These are phyloP conservation scores for Hyperoplus lanceolatus DNA, from an alignment of 2,797 vertebrate species.

Conservation along the genomic window DNA sequence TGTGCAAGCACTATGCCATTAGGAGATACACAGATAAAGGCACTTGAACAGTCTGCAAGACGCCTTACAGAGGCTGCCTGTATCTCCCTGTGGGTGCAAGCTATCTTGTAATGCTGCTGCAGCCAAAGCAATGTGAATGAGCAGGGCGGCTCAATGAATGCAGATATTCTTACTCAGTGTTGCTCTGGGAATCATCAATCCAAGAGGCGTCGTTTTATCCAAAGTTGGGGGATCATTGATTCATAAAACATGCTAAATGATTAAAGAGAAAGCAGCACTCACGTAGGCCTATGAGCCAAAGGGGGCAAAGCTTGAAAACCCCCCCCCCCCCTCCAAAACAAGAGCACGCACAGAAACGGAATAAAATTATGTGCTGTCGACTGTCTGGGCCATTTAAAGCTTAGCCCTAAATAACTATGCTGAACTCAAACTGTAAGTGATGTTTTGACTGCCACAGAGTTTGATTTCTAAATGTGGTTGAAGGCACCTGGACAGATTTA, in stretches of 20 bases:
- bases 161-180: constrained; percentile 74
- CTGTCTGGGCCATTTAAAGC: constrained; percentile 26
- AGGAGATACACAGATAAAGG: constrained; percentile 76
- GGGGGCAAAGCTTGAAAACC: constrained; percentile 44
- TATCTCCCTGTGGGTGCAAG: constrained; percentile 73
- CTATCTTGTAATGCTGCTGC: constrained; percentile 62
- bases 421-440: constrained; percentile 15
- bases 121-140: constrained; percentile 73
- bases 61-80: constrained; percentile 68
- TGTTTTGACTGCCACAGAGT: constrained; percentile 13
- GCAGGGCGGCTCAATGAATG: constrained; percentile 75
- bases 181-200: constrained; percentile 76
- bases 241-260: constrained; percentile 74
- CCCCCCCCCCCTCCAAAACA: too few relatives aligned
- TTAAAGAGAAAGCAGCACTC: constrained; percentile 70
- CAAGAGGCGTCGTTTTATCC: constrained; percentile 53
- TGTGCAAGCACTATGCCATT: constrained; percentile 55
- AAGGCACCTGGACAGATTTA: constrained; percentile 32
- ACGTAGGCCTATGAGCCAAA: constrained; percentile 34
- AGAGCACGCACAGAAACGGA: background rate
- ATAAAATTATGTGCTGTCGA: background rate
- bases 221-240: constrained; percentile 71
- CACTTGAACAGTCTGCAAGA: constrained; percentile 75
- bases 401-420: constrained; percentile 42
- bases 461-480: constrained; percentile 5